Evolutionary conservation across 2,113 vertebrate genomes (phyloP).

Genomic region (Diadophis punctatus): DNA sequence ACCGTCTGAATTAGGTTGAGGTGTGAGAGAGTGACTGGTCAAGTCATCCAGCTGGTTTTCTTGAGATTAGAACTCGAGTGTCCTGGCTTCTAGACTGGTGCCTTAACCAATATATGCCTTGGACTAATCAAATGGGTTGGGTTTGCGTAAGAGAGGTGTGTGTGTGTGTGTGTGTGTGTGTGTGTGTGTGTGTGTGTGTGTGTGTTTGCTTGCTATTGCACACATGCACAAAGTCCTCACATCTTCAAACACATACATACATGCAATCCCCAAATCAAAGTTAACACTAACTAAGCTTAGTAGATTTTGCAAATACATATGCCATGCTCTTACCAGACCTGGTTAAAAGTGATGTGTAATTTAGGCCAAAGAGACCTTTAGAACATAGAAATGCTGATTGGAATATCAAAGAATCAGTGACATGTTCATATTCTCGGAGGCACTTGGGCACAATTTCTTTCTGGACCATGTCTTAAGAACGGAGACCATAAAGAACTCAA

Average conservation of each 20-base stretch:
- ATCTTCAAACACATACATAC: not conserved
- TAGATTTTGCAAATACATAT: not conserved
- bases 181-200: not conserved
- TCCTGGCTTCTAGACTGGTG: not conserved
- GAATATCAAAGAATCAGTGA: not conserved
- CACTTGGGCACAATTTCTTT: not conserved
- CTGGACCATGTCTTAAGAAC: not conserved
- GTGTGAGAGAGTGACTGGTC: not conserved
- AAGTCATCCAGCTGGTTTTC: not conserved
- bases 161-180: not conserved
- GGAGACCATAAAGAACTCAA: not conserved
- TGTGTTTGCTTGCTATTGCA: no score
- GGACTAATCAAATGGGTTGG: not conserved
- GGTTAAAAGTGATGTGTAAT: not conserved
- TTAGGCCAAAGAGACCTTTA: not conserved
- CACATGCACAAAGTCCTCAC: not conserved
- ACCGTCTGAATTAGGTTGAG: not conserved
- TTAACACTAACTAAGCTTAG: not conserved
- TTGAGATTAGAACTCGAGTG: not conserved
- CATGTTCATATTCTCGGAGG: not conserved
- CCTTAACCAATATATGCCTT: not conserved
- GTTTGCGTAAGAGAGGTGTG: not conserved
- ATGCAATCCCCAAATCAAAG: not conserved
- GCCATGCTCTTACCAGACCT: not conserved
- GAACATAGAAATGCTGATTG: not conserved